Percentiles rank a stretch among this genome's conserved stretches.
Conservation (phyloP, 2,113 vertebrate species). For the Canis aureus region DNA sequence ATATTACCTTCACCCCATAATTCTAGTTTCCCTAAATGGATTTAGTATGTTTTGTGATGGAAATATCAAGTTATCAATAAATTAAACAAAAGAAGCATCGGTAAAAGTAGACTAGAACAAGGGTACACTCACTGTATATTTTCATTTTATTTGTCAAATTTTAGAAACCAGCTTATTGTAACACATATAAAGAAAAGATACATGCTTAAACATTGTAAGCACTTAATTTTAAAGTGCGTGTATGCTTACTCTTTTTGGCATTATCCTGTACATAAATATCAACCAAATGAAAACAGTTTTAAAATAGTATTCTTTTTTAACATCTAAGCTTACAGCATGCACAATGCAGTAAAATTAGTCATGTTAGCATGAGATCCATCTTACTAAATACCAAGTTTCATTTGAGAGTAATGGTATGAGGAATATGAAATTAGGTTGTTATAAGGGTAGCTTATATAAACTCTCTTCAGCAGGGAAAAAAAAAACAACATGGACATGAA, state of each 20-base stretch:
- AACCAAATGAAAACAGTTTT: not conserved
- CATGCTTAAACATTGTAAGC: not conserved
- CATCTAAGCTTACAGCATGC: not conserved
- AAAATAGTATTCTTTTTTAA: not conserved
- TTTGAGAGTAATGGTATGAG: slow-evolving; percentile 6
- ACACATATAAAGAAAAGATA: not conserved
- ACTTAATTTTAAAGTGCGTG: not conserved
- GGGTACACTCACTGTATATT: not conserved
- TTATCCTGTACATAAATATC: not conserved
- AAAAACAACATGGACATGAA: slow-evolving; percentile 72
- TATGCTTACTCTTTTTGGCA: not conserved
- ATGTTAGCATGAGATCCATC: not conserved
- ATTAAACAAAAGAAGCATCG: not conserved
- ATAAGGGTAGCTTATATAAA: slow-evolving; percentile 74
- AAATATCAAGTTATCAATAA: not conserved
- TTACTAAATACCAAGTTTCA: not conserved
- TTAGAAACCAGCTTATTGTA: not conserved
- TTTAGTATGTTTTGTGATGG: not conserved
- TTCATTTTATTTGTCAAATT: slow-evolving; percentile 22
- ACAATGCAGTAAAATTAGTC: not conserved
- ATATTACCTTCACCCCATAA: not conserved
- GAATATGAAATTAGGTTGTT: slow-evolving; percentile 71
- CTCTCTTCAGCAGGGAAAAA: slow-evolving; percentile 66
- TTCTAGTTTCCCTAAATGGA: not conserved
- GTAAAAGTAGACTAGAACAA: not conserved